Evolutionary conservation across 2,113 vertebrate genomes (phyloP), one percentile per base, ranked within the genome.

Genomic region (Centrocercus urophasianus): DNA sequence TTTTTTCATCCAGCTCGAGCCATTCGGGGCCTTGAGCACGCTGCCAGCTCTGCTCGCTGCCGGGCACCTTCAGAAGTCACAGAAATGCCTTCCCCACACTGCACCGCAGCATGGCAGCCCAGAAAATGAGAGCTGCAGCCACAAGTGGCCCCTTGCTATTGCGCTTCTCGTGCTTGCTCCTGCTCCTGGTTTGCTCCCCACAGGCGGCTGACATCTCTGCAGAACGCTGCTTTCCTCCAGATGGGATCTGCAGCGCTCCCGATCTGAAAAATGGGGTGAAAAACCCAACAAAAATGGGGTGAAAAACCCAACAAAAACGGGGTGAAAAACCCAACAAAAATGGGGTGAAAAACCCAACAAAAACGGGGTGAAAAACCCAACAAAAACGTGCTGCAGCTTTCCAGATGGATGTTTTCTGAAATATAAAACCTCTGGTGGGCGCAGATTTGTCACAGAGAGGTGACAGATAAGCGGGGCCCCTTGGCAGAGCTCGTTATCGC

Each of bases 401-500:
- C 13, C 24, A 75, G 9, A 32, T 18, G 54, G 30, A 8, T 0
- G 27, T 17, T 28, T 16, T 54, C 16, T 54, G 52, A 54, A 28
- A 54, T 54, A 54, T 5, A 54, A 28, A 54, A 28, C 27, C 52
- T 30, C 36, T 57, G 75, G 86, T 40, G 86, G 85, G 63, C 54
- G 15, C 0, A 0, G 17, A 76, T 88, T 54, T 8, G 59, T 52
- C 47, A 11, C 8, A 0, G 48, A 0, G 9, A 34, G 38, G 38
- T 6, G 3, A 0, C 17, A 30, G 95, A 88, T 65, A 88, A 77
- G 63, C 54, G 56, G n/a, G 5, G 57, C 88, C 82, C 82, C 0
- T 3, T 43, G 88, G 92, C 85, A 83, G 72, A 32, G 20, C 60
- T 21, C 0, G 20, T 83, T 93, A 95, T 91, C 73, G 14, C 0